Percentiles rank a stretch among this genome's conserved stretches.
Conservation (phyloP, 2,888 invertebrate species). For the Nemotelus pantherinus region DNA sequence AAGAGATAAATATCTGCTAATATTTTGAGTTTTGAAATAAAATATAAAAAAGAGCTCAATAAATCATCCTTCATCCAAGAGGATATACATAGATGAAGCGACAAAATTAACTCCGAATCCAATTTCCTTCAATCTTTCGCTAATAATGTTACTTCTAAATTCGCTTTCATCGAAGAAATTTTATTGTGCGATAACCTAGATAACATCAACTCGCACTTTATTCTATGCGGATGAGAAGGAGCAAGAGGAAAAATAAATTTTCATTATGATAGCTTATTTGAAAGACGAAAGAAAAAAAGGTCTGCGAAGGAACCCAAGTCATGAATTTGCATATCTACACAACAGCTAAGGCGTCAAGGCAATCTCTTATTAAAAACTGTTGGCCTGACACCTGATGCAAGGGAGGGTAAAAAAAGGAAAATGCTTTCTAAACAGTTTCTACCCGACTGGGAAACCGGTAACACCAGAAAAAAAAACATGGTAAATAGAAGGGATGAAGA, state of each 20-base stretch:
- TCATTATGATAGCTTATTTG: constrained; percentile 36
- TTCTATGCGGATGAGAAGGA: not conserved
- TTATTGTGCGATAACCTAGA: constrained; percentile 11
- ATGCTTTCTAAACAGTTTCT: not conserved
- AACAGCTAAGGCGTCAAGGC: constrained; percentile 16
- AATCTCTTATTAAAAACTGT: constrained; percentile 33
- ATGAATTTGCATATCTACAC: constrained; percentile 25
- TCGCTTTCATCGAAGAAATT: not conserved
- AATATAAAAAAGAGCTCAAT: no score
- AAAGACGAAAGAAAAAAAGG: constrained; percentile 4
- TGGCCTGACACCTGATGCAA: constrained; percentile 30
- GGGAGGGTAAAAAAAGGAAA: not conserved
- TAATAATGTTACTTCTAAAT: constrained; percentile 15
- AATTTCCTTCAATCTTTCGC: constrained; percentile 7
- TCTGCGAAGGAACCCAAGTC: constrained; percentile 16
- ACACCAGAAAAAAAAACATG: not conserved
- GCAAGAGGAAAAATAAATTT: constrained; percentile 25
- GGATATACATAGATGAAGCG: not conserved
- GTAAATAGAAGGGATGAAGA: constrained; percentile 9
- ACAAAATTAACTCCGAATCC: not conserved
- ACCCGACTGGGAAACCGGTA: not conserved
- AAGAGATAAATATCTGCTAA: no score
- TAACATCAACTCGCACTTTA: constrained; percentile 1
- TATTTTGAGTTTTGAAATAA: no score
- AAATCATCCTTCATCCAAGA: no score